These are phyloP conservation scores for Apodemus speciosus DNA, from an alignment of 2,113 vertebrate species.

Conservation along the genomic window DNA sequence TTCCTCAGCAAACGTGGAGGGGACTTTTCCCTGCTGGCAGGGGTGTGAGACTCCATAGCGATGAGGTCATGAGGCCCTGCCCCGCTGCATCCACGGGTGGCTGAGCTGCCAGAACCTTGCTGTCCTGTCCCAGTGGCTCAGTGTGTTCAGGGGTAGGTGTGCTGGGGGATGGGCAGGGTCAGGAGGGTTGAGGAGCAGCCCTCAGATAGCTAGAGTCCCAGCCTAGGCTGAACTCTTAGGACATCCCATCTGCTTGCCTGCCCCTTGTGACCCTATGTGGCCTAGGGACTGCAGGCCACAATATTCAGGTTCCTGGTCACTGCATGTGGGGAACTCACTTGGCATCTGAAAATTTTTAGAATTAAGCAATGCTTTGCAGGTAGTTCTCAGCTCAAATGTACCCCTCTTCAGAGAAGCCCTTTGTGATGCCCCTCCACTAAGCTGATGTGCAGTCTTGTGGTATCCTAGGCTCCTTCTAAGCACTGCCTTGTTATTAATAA, in stretches of 20 bases:
- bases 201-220: background rate
- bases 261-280: fast-evolving
- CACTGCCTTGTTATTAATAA: background rate
- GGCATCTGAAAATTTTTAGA: background rate
- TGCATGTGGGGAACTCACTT: background rate
- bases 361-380: background rate
- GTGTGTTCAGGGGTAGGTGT: background rate
- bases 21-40: slow-evolving; percentile 65
- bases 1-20: slow-evolving; percentile 57
- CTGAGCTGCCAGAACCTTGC: background rate
- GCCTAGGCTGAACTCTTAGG: background rate
- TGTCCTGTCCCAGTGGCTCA: background rate
- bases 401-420: background rate
- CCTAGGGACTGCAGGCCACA: background rate
- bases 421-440: background rate
- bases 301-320: background rate
- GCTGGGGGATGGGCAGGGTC: background rate
- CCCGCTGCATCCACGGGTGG: background rate
- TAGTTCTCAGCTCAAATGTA: background rate
- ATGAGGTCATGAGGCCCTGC: slow-evolving; percentile 75
- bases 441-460: fast-evolving
- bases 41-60: slow-evolving; percentile 56
- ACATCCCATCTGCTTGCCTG: fast-evolving
- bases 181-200: background rate
- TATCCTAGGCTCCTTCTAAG: background rate